Base-by-base conservation (phyloP, 2,797 vertebrate species). In the Halcyon chelicuti region DNA sequence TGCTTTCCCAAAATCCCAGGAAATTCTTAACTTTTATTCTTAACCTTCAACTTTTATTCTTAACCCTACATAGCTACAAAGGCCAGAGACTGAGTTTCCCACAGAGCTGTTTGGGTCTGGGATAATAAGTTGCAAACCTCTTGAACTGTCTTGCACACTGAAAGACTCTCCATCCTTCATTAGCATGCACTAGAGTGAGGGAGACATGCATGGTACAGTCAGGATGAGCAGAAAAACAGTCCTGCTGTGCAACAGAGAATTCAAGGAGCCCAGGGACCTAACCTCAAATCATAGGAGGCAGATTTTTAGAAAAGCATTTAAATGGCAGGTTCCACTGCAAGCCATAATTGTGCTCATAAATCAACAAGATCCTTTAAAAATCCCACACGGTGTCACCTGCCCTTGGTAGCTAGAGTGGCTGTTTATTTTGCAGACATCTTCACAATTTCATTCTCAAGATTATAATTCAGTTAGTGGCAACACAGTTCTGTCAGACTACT, bases 351-450 rank as follows among this genome's bases (percentile, higher is more conserved):
- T 87, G 26, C 88, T 90, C 49, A 49, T 87, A 72, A 86, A 82
- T 86, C 88, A 88, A 68, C 22, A 93, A 75, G 65, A 61, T 86
- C 68, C 85, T 91, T 54, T 83, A 42, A 88, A 93, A 91, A 55
- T 65, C 72, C 65, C 61, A 57, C 70, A 23, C 39, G n/a, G 74
- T 28, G 21, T 93, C 92, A 81, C 40, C 88, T 93, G 71, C 77
- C 55, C 77, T 74, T 0, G 0, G 54, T n/a, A 70, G 33, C 51
- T 84, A 11, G 46, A 84, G 86, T 42, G 40, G 77, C 47, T 94
- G 77, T 86, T 96, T 92, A 46, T 87, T 94, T 91, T 94, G 57
- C 67, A 93, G 88, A 74, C 61, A 66, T 58, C 71, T 88, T 94
- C 86, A 90, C 57, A 63, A 51, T 47, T 75, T 63, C 19, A 3